Conservation (phyloP, 1,140 invertebrate genomes). For the Trachymyrmex septentrionalis region DNA sequence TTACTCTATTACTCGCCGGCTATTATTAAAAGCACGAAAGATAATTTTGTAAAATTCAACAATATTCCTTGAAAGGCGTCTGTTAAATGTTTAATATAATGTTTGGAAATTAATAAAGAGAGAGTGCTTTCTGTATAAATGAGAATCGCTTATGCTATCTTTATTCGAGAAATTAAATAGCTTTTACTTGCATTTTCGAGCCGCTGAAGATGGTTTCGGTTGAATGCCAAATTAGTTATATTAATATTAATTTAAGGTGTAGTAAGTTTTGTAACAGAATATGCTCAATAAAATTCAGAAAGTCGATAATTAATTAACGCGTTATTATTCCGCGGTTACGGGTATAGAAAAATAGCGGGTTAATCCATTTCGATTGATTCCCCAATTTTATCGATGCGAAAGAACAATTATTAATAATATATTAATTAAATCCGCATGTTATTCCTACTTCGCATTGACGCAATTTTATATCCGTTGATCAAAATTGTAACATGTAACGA, state of each 20-base stretch:
- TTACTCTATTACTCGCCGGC: neutral
- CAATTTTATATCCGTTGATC: constrained; percentile 19
- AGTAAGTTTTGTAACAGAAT: constrained; percentile 6
- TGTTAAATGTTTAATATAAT: neutral
- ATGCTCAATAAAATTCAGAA: neutral
- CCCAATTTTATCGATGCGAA: constrained; percentile 15
- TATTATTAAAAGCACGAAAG: neutral
- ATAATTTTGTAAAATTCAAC: constrained; percentile 19
- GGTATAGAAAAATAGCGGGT: neutral
- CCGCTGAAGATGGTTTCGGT: neutral
- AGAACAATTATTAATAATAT: constrained; percentile 41
- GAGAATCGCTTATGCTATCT: constrained; percentile 15
- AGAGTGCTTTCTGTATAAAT: neutral
- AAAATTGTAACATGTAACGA: constrained; percentile 26
- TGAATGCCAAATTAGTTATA: constrained; percentile 18
- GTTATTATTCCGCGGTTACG: neutral
- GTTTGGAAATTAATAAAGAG: neutral
- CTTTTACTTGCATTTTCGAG: constrained; percentile 3
- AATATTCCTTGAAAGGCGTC: neutral
- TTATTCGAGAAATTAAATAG: constrained; percentile 29
- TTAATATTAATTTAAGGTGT: constrained; percentile 4
- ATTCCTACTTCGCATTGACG: constrained; percentile 9
- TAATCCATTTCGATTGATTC: neutral
- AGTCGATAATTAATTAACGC: constrained; percentile 59
- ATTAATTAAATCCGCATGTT: constrained; percentile 30